phyloP scores from a whole-genome alignment of 2,113 vertebrate genomes.

The Oreocharis arfaki region DNA sequence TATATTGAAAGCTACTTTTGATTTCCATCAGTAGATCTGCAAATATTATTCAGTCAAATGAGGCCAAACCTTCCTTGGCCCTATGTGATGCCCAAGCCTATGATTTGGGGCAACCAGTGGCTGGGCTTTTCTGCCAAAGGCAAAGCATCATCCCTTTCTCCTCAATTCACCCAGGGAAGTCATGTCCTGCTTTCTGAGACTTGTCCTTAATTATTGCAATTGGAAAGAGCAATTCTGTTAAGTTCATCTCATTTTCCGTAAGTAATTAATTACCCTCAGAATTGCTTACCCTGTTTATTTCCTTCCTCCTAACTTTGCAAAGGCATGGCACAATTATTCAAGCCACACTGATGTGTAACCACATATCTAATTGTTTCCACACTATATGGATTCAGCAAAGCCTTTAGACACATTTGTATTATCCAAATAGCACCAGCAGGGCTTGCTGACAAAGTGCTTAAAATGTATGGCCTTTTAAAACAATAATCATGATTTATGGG shows the following conservation, averaged over 20 bases:
- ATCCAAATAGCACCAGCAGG: neutral
- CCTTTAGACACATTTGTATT: neutral
- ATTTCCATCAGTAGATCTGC: neutral
- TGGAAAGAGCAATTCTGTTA: slow-evolving; percentile 22
- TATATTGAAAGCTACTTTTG: neutral
- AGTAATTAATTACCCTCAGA: slow-evolving; percentile 35
- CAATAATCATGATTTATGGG: slow-evolving; percentile 42
- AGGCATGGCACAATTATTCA: slow-evolving; percentile 24
- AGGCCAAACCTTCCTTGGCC: neutral
- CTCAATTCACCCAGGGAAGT: neutral
- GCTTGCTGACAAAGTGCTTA: slow-evolving; percentile 25
- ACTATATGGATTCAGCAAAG: neutral
- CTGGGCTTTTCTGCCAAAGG: neutral
- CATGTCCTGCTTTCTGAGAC: neutral
- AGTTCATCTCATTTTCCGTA: slow-evolving; percentile 24
- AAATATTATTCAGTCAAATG: neutral
- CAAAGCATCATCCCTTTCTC: neutral
- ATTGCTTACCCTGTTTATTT: slow-evolving; percentile 30
- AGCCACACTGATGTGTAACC: neutral
- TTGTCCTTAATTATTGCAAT: neutral
- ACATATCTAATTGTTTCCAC: slow-evolving; percentile 28
- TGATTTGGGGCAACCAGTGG: neutral
- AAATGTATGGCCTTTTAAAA: slow-evolving; percentile 49
- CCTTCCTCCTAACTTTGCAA: slow-evolving; percentile 8
- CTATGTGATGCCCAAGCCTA: neutral